A percentile compares a stretch with the other conserved stretches of the same genome.
Conservation (phyloP, 2,888 invertebrate genomes). For the Cybosia mesomella region DNA sequence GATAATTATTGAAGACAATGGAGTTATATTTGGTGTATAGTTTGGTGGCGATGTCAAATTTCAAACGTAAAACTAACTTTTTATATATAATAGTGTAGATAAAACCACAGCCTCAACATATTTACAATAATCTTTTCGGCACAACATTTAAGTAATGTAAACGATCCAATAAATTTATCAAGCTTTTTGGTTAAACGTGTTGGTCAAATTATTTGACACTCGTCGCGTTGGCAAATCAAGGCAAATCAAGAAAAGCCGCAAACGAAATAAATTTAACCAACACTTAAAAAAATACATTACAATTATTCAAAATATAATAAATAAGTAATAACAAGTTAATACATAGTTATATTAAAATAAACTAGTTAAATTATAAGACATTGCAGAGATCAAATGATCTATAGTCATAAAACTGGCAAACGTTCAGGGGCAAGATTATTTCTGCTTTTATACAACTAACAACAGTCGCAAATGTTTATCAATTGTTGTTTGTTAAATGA, state of each 20-base stretch:
- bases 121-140: neutral
- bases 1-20: neutral
- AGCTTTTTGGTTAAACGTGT: too few species aligned
- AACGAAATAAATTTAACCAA: too few species aligned
- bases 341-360: too few species aligned
- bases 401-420: neutral
- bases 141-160: neutral
- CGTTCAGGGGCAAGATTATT: neutral
- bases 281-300: too few species aligned
- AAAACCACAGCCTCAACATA: constrained; percentile 13
- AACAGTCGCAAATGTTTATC: neutral
- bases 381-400: too few species aligned
- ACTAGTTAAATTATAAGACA: too few species aligned
- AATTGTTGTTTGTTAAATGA: too few species aligned
- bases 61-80: constrained; percentile 7
- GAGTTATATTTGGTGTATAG: constrained; percentile 12
- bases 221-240: too few species aligned
- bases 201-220: too few species aligned
- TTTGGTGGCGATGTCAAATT: constrained; percentile 2
- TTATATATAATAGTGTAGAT: neutral
- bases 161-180: neutral
- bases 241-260: too few species aligned
- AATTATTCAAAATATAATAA: too few species aligned
- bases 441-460: neutral
- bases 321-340: too few species aligned